Conservation (phyloP, 2,113 vertebrate genomes). For the Rafetus swinhoei region DNA sequence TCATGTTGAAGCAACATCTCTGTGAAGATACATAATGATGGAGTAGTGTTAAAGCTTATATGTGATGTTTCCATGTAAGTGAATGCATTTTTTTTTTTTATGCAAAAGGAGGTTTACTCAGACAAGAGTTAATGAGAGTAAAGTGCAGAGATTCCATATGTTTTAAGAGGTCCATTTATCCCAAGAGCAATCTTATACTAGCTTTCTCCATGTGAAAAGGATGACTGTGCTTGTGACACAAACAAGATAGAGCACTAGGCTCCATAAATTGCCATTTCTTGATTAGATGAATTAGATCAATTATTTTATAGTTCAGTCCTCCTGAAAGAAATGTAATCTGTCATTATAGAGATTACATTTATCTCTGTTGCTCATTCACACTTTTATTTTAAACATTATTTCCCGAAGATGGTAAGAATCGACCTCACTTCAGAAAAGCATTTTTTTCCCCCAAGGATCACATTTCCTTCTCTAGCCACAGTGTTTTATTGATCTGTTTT, state of each 20-base stretch:
- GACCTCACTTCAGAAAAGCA: neutral
- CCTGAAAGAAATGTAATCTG: neutral
- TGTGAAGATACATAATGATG: neutral
- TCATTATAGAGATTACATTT: neutral
- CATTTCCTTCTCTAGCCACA: neutral
- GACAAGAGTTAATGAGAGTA: neutral
- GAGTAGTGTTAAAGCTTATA: accelerated
- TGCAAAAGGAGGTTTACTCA: neutral
- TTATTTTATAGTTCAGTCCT: neutral
- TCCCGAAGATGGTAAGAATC: neutral
- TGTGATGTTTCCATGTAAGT: neutral
- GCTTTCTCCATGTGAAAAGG: neutral
- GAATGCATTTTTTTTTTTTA: neutral
- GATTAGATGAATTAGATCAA: neutral
- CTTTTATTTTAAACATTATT: neutral
- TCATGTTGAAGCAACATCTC: neutral
- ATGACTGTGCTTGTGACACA: accelerated
- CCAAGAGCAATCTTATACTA: neutral
- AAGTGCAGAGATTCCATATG: neutral
- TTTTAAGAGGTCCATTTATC: neutral
- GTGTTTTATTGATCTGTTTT: neutral
- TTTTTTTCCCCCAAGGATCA: neutral
- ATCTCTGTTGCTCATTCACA: neutral
- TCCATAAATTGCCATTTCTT: neutral
- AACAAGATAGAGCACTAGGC: neutral